Evolutionary conservation across 2,797 vertebrate species (phyloP), one percentile per base, ranked within the genome.

Genomic region (Lagorchestes hirsutus): DNA sequence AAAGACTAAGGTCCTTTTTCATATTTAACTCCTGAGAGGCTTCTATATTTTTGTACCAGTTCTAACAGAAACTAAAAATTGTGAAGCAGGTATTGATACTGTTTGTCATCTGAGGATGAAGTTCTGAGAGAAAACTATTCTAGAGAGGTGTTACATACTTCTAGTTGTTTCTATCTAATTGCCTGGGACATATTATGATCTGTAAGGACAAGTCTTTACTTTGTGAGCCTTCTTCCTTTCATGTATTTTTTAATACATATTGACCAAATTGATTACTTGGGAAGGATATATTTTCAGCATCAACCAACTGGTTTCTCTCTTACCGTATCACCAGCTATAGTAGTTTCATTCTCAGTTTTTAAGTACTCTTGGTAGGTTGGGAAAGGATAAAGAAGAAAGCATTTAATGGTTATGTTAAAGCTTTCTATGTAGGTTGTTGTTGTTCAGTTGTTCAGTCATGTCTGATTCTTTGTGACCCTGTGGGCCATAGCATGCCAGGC

Each of bases 191-290:
- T 16, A n/a, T 40, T n/a, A 54, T 74, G 18, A 57, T 55, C 56
- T 93, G 0, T 22, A 29, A 55, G 58, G 82, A 95, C 54, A 91
- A 24, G 50, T n/a, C 3, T 62, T 55, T 54, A 55, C 52, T 67
- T 3, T 54, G n/a, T 40, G 40, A 8, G n/a, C 34, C 94, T 94
- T 91, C 52, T 11, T 56, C 62, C n/a, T 74, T n/a, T 18, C 34
- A 34, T 74, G n/a, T 67, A 29, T 58, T 27, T 31, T 58, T 24
- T 74, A 59, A 74, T 74, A 22, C 27, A 40, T 67, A 91, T 50
- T 93, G 95, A 91, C 90, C 94, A 93, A 94, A 91, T 57, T 57
- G 34, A 91, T 91, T 96, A 52, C 55, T 94, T 95, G 90, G 31
- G 57, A 56, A 94, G 74, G 50, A 14, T 54, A 55, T 96, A 95